A percentile compares a stretch with the other conserved stretches of the same genome.
These are phyloP conservation scores for Geopemphigus sp. DNA, from an alignment of 1,140 invertebrate species.

Conservation along the genomic window DNA sequence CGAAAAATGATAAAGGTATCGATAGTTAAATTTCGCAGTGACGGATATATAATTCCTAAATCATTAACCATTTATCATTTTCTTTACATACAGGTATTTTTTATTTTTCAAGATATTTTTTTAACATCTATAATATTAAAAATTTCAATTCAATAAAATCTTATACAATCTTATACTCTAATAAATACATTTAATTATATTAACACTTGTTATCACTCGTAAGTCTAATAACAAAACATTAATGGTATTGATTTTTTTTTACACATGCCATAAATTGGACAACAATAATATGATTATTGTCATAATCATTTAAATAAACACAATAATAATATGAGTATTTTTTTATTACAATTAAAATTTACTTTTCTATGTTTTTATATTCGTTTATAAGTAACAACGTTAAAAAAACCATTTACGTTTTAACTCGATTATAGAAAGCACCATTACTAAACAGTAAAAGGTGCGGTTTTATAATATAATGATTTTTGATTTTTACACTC, in stretches of 20 bases:
- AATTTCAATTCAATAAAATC: slow-evolving; percentile 30
- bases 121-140: slow-evolving; percentile 29
- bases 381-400: slow-evolving; percentile 13
- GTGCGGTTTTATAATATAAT: slow-evolving; percentile 12
- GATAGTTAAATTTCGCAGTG: no score
- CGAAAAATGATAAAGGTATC: no score
- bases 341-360: slow-evolving; percentile 12
- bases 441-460: slow-evolving; percentile 19
- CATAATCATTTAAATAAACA: not conserved
- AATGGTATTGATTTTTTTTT: slow-evolving; percentile 18
- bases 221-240: slow-evolving; percentile 5
- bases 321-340: not conserved
- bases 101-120: slow-evolving; percentile 19
- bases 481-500: slow-evolving; percentile 39
- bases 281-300: not conserved
- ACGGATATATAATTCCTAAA: no score
- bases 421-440: slow-evolving; percentile 14
- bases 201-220: slow-evolving; percentile 24
- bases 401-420: not conserved
- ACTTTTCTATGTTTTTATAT: slow-evolving; percentile 1
- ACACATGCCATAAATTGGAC: not conserved
- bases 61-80: no score
- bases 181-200: slow-evolving; percentile 2
- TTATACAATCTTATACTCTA: slow-evolving; percentile 30
- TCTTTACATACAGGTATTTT: not conserved